Conservation (phyloP, 2,888 invertebrate species). For the Sialis fuliginosa region DNA sequence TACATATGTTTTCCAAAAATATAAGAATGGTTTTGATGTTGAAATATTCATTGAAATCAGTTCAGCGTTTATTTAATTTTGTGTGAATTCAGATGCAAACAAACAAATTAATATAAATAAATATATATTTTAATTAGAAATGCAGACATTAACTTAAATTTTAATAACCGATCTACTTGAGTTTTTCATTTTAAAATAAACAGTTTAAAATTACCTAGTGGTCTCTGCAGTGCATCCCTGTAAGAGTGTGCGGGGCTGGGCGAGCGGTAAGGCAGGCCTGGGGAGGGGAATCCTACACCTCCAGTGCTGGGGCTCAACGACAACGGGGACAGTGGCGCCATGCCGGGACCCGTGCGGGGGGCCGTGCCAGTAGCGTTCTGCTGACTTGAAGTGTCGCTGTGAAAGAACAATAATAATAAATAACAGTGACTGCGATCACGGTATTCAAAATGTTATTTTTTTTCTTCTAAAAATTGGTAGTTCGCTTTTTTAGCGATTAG, state of each 20-base stretch:
- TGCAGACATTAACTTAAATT: too few relatives aligned
- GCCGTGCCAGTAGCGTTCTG: not conserved
- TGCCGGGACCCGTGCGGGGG: not conserved
- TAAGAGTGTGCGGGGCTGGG: slow-evolving; percentile 3
- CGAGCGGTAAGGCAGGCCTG: slow-evolving; percentile 1
- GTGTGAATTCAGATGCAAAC: too few relatives aligned
- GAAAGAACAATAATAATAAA: not conserved
- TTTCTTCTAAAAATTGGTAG: too few relatives aligned
- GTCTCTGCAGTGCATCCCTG: slow-evolving; percentile 1
- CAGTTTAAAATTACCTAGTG: slow-evolving; percentile 1
- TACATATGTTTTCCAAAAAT: too few relatives aligned
- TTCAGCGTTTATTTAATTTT: too few relatives aligned
- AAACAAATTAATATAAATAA: too few relatives aligned
- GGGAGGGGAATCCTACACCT: slow-evolving; percentile 1
- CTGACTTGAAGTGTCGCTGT: slow-evolving; percentile 1
- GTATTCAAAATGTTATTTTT: too few relatives aligned
- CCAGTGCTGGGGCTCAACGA: not conserved
- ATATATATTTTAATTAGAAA: too few relatives aligned
- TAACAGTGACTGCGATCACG: too few relatives aligned
- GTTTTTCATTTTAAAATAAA: not conserved
- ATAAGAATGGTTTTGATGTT: too few relatives aligned
- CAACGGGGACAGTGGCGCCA: slow-evolving; percentile 2
- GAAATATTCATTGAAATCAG: too few relatives aligned
- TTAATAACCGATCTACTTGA: not conserved
- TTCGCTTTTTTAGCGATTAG: too few relatives aligned